Evolutionary conservation across 2,797 vertebrate genomes (phyloP), one percentile per base, ranked within the genome.

Genomic region (Sciurus vulgaris): DNA sequence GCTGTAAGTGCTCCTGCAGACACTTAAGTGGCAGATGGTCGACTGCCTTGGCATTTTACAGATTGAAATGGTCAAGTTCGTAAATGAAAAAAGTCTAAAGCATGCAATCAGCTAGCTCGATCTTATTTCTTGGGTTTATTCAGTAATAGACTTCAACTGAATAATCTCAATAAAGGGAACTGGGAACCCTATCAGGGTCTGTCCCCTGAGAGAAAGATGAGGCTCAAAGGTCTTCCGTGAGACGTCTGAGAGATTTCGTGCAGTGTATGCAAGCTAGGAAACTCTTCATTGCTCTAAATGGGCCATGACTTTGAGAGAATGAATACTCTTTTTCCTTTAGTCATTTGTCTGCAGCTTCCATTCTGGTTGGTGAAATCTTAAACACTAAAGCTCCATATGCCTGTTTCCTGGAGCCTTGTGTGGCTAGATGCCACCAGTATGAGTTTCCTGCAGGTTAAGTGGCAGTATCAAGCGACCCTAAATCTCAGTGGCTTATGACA

Each of bases 91-190:
- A 86, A 93, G 49, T 26, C 35, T 47, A 93, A 87, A 94, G 56
- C 28, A 89, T 61, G 56, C 89, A 92, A 93, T 86, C 72, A 82
- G 44, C 49, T 44, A 70, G 72, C 79, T 96, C 79, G 28, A 76
- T 95, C 44, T 89, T 87, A 92, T 92, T 94, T 94, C 84, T 44
- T 93, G 82, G 63, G 89, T 96, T 94, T 94, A 93, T 85, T 95
- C 81, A 78, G 51, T 63, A 56, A 82, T 89, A 76, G 79, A 47
- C 10, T 89, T 88, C 67, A 78, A 86, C 38, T 33, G 83, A 94
- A 95, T 85, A 76, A 82, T 87, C 91, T 92, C 81, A 89, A 20
- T 87, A 92, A 87, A 56, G 84, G 30, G 33, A 95, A 83, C 38
- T 88, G 83, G 63, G 85, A 73, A 77, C 69, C 61, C 91, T 74